These are phyloP conservation scores for Barnardius zonarius DNA, from an alignment of 2,113 vertebrate genomes.

Conservation along the genomic window DNA sequence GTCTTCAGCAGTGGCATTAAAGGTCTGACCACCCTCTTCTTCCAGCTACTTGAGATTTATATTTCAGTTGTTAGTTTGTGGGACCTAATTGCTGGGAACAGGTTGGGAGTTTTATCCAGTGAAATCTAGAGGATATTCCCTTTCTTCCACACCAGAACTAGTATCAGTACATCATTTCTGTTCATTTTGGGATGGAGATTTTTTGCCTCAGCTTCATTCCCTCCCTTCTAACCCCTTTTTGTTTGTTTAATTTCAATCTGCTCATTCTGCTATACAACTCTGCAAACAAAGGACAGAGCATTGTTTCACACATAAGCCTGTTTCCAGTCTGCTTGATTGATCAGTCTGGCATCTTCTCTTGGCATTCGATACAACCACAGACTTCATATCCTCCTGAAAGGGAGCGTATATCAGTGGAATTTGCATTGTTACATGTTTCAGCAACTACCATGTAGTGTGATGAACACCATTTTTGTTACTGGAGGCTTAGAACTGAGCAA, in stretches of 20 bases:
- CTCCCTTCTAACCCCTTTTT: not conserved
- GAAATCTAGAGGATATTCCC: not conserved
- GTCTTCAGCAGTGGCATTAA: not conserved
- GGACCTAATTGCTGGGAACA: not conserved
- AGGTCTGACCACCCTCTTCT: not conserved
- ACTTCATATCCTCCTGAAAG: not conserved
- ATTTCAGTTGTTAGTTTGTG: not conserved
- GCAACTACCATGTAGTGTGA: not conserved
- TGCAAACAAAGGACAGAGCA: conserved; percentile 17
- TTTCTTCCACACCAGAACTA: not conserved
- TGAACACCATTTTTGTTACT: not conserved
- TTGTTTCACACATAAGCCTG: not conserved
- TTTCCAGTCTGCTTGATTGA: conserved; percentile 55
- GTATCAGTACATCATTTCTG: not conserved
- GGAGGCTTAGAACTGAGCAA: not conserved
- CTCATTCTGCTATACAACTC: conserved; percentile 36
- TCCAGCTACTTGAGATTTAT: not conserved
- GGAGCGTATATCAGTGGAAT: not conserved
- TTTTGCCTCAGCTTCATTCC: conserved; percentile 1
- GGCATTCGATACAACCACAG: not conserved
- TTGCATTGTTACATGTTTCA: not conserved
- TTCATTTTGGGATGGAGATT: not conserved
- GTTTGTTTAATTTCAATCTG: conserved; percentile 35
- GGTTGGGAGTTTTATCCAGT: not conserved
- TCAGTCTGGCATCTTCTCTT: conserved; percentile 44